Evolutionary conservation across 2,797 vertebrate genomes (phyloP).

Genomic region (Tadarida brasiliensis): DNA sequence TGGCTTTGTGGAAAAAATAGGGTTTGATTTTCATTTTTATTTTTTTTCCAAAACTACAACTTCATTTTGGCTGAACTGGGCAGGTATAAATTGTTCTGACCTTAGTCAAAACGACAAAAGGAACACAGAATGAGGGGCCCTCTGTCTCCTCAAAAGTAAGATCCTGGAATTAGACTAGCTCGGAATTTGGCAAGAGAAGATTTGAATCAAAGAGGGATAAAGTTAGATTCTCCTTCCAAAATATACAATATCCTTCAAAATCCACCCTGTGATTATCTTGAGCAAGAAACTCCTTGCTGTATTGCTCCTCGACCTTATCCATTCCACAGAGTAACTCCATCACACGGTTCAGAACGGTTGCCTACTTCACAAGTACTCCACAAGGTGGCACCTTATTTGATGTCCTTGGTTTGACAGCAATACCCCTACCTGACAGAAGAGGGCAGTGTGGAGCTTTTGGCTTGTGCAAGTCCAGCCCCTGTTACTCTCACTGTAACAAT

Average conservation of each 20-base stretch:
- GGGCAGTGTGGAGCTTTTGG: not conserved
- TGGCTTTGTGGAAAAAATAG: not conserved
- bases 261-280: not conserved
- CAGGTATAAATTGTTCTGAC: not conserved
- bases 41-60: not conserved
- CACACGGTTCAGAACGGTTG: not conserved
- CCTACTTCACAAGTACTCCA: not conserved
- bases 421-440: conserved; percentile 9
- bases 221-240: not conserved
- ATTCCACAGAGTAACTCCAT: not conserved
- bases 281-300: not conserved
- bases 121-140: not conserved
- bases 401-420: not conserved
- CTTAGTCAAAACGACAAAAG: conserved; percentile 6
- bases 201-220: not conserved
- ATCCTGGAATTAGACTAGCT: not conserved
- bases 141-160: not conserved
- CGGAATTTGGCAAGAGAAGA: not conserved
- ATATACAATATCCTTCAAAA: not conserved
- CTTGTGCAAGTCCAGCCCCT: not conserved
- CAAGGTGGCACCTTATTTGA: not conserved
- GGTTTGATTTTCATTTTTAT: not conserved
- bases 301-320: not conserved
- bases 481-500: not conserved
- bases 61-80: not conserved